phyloP scores from a whole-genome alignment of 2,113 vertebrate genomes.

The Cricetomys ansorgei region DNA sequence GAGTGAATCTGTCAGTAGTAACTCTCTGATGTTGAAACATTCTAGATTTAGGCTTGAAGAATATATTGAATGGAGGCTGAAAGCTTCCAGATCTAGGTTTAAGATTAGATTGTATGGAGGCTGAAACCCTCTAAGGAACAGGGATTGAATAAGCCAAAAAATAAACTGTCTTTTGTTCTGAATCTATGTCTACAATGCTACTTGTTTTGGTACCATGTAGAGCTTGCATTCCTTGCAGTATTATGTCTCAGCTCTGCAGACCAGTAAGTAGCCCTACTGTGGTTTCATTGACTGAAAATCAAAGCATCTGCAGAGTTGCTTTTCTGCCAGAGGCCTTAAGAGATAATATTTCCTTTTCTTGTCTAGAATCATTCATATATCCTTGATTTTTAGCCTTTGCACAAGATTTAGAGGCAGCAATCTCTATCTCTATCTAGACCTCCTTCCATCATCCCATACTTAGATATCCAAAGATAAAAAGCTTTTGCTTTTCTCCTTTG shows the following conservation, averaged over 20 bases:
- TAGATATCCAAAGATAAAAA: not conserved
- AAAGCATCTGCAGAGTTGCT: not conserved
- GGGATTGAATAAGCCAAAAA: no score
- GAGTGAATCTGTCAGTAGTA: no score
- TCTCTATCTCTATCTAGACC: not conserved
- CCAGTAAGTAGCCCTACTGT: not conserved
- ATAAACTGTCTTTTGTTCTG: no score
- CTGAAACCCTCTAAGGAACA: no score
- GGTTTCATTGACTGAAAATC: not conserved
- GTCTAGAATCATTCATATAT: not conserved
- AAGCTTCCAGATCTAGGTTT: no score
- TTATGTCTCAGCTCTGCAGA: not conserved
- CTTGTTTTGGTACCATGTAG: not conserved
- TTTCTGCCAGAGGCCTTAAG: not conserved
- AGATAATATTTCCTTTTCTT: not conserved
- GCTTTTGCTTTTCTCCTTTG: not conserved
- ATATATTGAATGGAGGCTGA: no score
- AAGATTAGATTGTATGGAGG: no score
- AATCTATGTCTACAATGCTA: no score
- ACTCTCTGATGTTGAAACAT: no score
- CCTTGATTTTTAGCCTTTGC: not conserved
- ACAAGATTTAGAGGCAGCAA: not conserved
- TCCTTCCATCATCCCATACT: accelerated
- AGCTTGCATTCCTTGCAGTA: not conserved
- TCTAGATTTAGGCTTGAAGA: no score